Evolutionary conservation across 2,113 vertebrate species (phyloP).

Genomic region (Peromyscus leucopus): DNA sequence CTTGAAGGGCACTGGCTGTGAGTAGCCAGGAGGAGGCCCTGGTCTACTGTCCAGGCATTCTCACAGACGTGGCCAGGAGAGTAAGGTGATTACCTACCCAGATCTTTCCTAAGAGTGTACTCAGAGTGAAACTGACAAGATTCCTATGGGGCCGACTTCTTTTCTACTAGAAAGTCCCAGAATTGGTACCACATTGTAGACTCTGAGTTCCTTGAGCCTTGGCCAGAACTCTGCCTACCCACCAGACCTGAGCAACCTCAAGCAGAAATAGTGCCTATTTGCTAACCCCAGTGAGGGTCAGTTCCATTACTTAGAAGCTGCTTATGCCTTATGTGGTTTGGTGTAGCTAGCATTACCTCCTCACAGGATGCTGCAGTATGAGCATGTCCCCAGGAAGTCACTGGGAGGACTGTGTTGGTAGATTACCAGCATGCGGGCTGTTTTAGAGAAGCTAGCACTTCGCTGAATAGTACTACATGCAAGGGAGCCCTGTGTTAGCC

Average conservation of each 20-base stretch:
- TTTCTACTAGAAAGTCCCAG: too few species aligned
- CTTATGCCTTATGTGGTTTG: too few species aligned
- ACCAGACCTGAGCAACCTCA: not conserved
- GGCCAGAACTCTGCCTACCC: not conserved
- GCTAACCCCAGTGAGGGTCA: not conserved
- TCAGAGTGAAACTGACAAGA: not conserved
- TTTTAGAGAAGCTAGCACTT: not conserved
- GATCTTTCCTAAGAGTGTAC: not conserved
- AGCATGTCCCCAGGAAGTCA: not conserved
- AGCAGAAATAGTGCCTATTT: not conserved
- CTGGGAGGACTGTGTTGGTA: too few species aligned
- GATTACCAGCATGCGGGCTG: not conserved
- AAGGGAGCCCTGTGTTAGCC: too few species aligned
- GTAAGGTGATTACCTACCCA: not conserved
- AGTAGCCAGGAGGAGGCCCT: not conserved
- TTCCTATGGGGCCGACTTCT: not conserved
- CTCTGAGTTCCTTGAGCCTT: not conserved
- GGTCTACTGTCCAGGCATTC: not conserved
- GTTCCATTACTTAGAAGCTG: not conserved
- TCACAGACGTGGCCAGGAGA: not conserved
- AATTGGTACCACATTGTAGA: too few species aligned
- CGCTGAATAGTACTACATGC: accelerated
- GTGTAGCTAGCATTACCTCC: not conserved
- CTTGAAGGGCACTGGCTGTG: not conserved
- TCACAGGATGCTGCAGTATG: not conserved